Base-by-base conservation (phyloP, 1,140 invertebrate genomes). In the Chironomus striatipennis region DNA sequence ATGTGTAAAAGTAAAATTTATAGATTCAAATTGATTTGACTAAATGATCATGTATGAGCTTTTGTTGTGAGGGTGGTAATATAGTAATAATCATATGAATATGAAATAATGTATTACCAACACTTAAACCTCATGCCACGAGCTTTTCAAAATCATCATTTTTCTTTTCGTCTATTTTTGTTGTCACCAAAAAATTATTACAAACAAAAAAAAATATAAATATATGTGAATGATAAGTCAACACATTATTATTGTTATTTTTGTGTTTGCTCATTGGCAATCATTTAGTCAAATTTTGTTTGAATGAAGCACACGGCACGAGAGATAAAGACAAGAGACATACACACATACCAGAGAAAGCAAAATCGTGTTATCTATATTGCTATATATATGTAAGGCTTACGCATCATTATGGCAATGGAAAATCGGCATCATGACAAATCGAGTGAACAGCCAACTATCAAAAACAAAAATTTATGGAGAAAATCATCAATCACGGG, bases 11-110 rank as follows among this genome's bases (percentile, higher is more conserved):
- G 20, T 20, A 2, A 21, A 18, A 17, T 8, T 20, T 21, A 8
- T 20, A 20, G 65, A 34, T 21, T 70, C 17, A 70, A 70, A 70
- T 70, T 20, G 9, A 70, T 20, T 20, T 70, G 65, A 21, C 65
- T 70, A 70, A 70, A 70, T 70, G 65, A 70, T 70, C 17, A 70
- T 70, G 20, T 70, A 9, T 70, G n/a, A 70, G 47, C 47, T 57
- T n/a, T n/a, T 57, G 47, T 57, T 57, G 47, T 57, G 47, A 5
- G 47, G 12, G 12, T n/a, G 47, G n/a, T 15, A 34, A 34, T 34
- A 34, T 34, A 34, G 5, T 34, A 34, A 34, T 34, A 34, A 34
- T 34, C 24, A 34, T 34, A 34, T 2, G 5, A 34, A 34, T 34
- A 34, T 34, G 24, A 34, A 34, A 1, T 34, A 34, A 34, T 34